Evolutionary conservation across 53 echinoderm and acorn worm genomes (phyloP).

Genomic region (Zoroaster sp.): DNA sequence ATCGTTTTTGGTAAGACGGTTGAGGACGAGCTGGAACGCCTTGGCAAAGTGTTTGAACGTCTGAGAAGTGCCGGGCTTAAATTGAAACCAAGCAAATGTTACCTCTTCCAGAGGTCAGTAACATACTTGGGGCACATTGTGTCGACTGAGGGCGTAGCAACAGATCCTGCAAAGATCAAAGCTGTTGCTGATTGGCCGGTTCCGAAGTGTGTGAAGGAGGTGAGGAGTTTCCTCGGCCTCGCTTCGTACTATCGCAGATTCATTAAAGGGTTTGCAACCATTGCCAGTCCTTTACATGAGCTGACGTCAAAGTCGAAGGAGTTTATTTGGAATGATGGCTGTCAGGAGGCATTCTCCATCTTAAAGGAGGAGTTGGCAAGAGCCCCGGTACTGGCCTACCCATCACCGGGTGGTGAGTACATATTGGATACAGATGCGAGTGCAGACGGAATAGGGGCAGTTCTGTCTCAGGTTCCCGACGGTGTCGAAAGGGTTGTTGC

Average conservation of each 20-base stretch:
- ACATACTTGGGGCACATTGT: background rate
- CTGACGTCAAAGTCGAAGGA: background rate
- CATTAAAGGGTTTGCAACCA: background rate
- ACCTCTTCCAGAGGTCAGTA: too few species aligned
- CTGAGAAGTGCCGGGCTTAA: background rate
- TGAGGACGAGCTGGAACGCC: background rate
- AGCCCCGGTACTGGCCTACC: too few species aligned
- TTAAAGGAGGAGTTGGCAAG: too few species aligned
- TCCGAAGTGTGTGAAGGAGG: background rate
- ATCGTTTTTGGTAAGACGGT: background rate
- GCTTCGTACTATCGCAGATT: conserved; percentile 4
- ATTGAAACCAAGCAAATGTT: background rate
- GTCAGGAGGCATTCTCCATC: background rate
- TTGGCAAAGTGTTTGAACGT: background rate
- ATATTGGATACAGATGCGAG: too few species aligned
- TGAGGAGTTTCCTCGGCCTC: conserved; percentile 12
- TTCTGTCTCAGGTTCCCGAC: background rate
- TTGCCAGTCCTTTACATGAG: background rate
- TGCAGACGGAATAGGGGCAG: too few species aligned
- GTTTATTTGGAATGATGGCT: background rate
- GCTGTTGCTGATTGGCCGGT: background rate
- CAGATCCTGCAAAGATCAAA: conserved; percentile 1
- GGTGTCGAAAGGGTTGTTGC: background rate
- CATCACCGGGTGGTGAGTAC: too few species aligned
- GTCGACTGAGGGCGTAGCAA: background rate